A percentile compares a stretch with the other conserved stretches of the same genome.
These are phyloP conservation scores for Epistrophe eligans DNA, from an alignment of 2,888 invertebrate species.

Conservation along the genomic window DNA sequence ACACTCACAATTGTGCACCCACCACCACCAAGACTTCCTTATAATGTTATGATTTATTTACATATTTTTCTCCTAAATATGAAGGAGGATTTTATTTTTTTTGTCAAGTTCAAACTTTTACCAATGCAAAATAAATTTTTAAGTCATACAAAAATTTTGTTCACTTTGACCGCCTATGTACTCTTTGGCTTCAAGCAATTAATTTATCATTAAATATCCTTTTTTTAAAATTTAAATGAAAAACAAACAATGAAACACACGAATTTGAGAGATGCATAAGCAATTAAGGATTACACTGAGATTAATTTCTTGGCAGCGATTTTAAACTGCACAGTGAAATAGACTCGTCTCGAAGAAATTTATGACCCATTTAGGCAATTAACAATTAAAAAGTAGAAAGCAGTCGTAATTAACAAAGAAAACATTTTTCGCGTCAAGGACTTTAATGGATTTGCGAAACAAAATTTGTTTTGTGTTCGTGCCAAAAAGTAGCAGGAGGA, in stretches of 20 bases:
- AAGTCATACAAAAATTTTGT: conserved; percentile 18
- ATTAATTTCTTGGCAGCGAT: conserved; percentile 73
- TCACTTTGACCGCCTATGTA: conserved; percentile 67
- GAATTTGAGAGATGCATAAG: conserved; percentile 41
- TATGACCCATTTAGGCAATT: conserved; percentile 74
- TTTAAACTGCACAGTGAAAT: conserved; percentile 61
- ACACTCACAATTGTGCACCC: conserved; percentile 44
- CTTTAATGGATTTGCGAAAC: conserved; percentile 49
- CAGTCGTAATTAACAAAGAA: conserved; percentile 69
- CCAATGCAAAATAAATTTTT: conserved; percentile 38
- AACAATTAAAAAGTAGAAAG: conserved; percentile 68
- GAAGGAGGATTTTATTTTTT: conserved; percentile 42
- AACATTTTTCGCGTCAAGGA: conserved; percentile 63
- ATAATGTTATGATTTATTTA: conserved; percentile 77
- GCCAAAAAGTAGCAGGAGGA: conserved; percentile 37
- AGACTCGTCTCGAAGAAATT: conserved; percentile 53
- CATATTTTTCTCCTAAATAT: conserved; percentile 76
- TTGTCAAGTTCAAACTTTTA: conserved; percentile 42
- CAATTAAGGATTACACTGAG: conserved; percentile 75
- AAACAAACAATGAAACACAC: conserved; percentile 8
- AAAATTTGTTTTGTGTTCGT: conserved; percentile 31
- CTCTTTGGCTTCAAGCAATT: conserved; percentile 66
- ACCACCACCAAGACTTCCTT: conserved; percentile 35
- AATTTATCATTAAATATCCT: conserved; percentile 59
- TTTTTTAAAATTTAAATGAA: neutral